A percentile compares a stretch with the other conserved stretches of the same genome.
Conservation (phyloP, 2,113 vertebrate species). For the Genyomyrus donnyi region DNA sequence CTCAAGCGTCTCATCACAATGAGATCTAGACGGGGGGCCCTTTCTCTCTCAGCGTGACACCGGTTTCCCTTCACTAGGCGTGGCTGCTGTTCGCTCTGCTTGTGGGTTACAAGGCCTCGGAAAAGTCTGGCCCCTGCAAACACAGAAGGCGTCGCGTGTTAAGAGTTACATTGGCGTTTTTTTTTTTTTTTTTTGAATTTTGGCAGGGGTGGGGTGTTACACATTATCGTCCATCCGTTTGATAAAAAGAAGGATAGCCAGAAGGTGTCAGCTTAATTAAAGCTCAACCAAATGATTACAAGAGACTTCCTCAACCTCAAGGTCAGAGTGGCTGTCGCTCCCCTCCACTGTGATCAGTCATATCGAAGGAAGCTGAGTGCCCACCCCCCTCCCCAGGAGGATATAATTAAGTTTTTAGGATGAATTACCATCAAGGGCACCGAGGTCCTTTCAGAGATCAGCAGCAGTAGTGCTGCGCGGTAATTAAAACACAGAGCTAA, state of each 20-base stretch:
- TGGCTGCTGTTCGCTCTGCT: background rate
- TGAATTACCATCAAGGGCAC: slow-evolving; percentile 4
- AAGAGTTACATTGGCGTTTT: background rate
- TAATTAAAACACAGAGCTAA: background rate
- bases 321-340: background rate
- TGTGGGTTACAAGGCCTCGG: too few species aligned
- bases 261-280: background rate
- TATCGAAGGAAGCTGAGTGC: background rate
- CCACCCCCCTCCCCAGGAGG: background rate
- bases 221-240: background rate
- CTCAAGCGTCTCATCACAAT: background rate
- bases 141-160: background rate
- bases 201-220: background rate
- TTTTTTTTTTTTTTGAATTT: background rate
- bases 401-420: slow-evolving; percentile 7
- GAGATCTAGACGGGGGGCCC: background rate
- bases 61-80: background rate
- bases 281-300: background rate
- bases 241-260: background rate
- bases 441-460: background rate
- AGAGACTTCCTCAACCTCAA: background rate
- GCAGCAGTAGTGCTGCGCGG: background rate
- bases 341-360: background rate
- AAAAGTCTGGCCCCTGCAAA: background rate
- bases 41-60: background rate